phyloP scores from a whole-genome alignment of 2,888 invertebrate genomes.

The Toxonevra muliebris region DNA sequence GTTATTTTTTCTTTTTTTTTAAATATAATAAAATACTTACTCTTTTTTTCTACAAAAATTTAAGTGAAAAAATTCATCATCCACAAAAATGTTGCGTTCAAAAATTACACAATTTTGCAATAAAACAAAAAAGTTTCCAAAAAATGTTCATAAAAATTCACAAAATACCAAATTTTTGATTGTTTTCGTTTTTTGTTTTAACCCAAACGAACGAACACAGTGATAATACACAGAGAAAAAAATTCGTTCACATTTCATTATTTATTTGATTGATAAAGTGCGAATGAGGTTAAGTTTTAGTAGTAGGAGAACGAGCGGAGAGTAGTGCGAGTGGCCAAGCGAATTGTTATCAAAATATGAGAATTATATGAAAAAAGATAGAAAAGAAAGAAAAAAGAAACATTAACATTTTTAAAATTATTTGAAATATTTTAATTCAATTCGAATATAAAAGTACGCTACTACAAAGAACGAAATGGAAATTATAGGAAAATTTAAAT shows the following conservation, averaged over 20 bases:
- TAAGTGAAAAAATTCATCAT: slow-evolving; percentile 33
- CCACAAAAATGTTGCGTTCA: slow-evolving; percentile 39
- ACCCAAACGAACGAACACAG: slow-evolving; percentile 49
- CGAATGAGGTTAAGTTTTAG: not conserved
- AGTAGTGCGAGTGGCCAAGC: slow-evolving; percentile 59
- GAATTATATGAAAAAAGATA: slow-evolving; percentile 29
- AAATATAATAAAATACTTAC: slow-evolving; percentile 58
- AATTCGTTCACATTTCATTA: too few relatives aligned
- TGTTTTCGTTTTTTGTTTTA: too few relatives aligned
- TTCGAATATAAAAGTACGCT: not conserved
- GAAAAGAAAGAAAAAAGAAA: slow-evolving; percentile 44
- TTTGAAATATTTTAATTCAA: not conserved
- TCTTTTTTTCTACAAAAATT: slow-evolving; percentile 63
- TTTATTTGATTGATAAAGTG: not conserved
- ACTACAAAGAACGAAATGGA: too few relatives aligned
- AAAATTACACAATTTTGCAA: slow-evolving; percentile 33
- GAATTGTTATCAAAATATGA: slow-evolving; percentile 32
- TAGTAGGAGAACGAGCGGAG: not conserved
- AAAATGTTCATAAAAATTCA: slow-evolving; percentile 40
- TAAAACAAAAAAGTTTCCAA: slow-evolving; percentile 33
- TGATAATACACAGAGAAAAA: not conserved
- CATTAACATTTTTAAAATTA: slow-evolving; percentile 1
- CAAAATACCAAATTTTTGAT: not conserved
- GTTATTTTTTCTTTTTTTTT: slow-evolving; percentile 4
- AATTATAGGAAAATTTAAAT: too few relatives aligned